These are phyloP conservation scores for Drosophila prosaltans DNA, from an alignment of 1,140 invertebrate species.

Conservation along the genomic window DNA sequence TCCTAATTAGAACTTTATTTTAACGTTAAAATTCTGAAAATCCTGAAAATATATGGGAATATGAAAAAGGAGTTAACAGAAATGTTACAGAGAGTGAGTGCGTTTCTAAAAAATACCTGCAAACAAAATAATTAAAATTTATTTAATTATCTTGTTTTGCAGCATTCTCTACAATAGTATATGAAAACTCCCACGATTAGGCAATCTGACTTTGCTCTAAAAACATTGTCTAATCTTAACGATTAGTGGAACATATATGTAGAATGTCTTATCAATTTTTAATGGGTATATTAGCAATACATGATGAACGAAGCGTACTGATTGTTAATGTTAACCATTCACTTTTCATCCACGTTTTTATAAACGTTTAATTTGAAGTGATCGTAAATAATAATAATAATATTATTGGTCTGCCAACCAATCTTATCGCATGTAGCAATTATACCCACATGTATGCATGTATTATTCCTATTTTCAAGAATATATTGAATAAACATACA, in stretches of 20 bases:
- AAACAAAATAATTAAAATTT: too few species aligned
- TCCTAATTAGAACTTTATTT: too few species aligned
- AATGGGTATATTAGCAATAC: not conserved
- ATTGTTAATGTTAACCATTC: not conserved
- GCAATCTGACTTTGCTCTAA: not conserved
- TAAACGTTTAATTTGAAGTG: conserved; percentile 4
- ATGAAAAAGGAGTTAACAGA: too few species aligned
- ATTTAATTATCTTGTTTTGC: too few species aligned
- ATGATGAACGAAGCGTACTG: not conserved
- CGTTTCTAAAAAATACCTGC: too few species aligned
- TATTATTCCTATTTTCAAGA: not conserved
- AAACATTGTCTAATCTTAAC: not conserved
- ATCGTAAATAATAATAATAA: not conserved
- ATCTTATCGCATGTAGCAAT: conserved; percentile 1
- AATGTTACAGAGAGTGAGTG: too few species aligned
- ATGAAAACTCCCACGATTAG: not conserved
- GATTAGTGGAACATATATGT: not conserved
- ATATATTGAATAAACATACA: not conserved
- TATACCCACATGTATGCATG: not conserved
- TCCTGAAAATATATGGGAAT: too few species aligned
- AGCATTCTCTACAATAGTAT: not conserved
- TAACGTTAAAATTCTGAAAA: too few species aligned
- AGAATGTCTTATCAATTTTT: too few species aligned
- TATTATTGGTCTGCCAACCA: conserved; percentile 3
- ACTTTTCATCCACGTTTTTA: conserved; percentile 1